Conservation (phyloP, 2,888 invertebrate genomes). For the Tetrapedia diversipes region DNA sequence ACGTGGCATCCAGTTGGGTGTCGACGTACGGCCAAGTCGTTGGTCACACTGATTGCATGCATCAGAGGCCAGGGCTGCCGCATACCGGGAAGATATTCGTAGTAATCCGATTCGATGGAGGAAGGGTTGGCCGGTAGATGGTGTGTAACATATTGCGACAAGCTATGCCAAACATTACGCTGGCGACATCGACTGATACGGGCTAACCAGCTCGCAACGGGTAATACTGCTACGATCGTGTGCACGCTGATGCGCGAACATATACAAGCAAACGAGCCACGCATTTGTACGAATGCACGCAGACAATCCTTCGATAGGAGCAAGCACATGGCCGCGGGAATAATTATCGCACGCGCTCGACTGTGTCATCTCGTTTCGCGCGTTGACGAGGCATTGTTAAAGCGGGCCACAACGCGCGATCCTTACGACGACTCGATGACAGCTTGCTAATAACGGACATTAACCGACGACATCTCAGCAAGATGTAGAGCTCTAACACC, state of each 20-base stretch:
- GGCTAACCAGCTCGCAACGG: conserved; percentile 71
- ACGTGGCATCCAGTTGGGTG: conserved; percentile 54
- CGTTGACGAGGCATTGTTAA: conserved; percentile 75
- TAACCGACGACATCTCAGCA: conserved; percentile 59
- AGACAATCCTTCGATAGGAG: conserved; percentile 45
- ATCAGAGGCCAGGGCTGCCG: conserved; percentile 37
- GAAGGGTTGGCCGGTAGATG: conserved; percentile 55
- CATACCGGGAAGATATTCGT: conserved; percentile 57
- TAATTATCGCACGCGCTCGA: conserved; percentile 78
- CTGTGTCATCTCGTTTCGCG: conserved; percentile 78
- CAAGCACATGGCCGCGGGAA: conserved; percentile 62
- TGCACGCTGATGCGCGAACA: neutral
- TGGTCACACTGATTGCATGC: conserved; percentile 64
- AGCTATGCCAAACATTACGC: conserved; percentile 81
- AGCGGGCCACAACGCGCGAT: conserved; percentile 62
- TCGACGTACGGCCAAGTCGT: conserved; percentile 54
- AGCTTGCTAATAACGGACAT: conserved; percentile 69
- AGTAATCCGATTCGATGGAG: conserved; percentile 64
- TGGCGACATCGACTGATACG: conserved; percentile 77
- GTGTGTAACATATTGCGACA: conserved; percentile 81
- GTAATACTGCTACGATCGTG: conserved; percentile 27
- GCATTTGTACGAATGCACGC: conserved; percentile 47
- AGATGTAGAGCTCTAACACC: conserved; percentile 32
- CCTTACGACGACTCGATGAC: conserved; percentile 71
- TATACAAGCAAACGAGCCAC: no score